Conservation (phyloP, 2,797 vertebrate genomes). For the Cercopithecus mitis region DNA sequence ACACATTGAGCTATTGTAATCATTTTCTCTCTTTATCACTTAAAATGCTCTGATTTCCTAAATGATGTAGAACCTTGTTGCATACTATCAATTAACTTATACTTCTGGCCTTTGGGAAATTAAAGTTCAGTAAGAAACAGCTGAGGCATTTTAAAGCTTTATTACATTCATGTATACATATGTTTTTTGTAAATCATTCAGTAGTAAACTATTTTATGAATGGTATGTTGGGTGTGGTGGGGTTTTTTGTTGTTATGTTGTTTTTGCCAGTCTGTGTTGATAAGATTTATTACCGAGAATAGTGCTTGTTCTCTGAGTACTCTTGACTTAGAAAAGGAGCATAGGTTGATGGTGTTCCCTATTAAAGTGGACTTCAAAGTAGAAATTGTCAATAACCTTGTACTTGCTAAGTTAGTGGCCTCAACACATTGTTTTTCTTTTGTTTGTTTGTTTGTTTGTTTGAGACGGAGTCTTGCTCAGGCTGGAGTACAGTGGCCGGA, state of each 20-base stretch:
- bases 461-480: too few species aligned
- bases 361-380: not conserved
- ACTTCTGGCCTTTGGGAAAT: constrained; percentile 31
- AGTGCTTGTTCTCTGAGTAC: not conserved
- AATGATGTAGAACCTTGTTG: not conserved
- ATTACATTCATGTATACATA: not conserved
- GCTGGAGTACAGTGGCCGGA: too few species aligned
- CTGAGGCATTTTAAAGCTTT: not conserved
- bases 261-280: constrained; percentile 30
- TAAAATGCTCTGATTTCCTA: constrained; percentile 25
- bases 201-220: constrained; percentile 21
- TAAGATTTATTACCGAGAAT: not conserved
- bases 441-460: too few species aligned
- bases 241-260: not conserved
- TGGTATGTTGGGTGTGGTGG: not conserved
- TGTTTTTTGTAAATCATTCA: constrained; percentile 33
- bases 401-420: not conserved
- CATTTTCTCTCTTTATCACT: not conserved
- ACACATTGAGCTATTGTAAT: not conserved
- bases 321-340: not conserved
- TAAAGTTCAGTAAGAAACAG: not conserved
- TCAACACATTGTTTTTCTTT: not conserved
- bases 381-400: not conserved
- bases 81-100: not conserved
- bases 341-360: not conserved